Conservation (phyloP, 1,140 invertebrate species). For the Bursaphelenchus mucronatus region DNA sequence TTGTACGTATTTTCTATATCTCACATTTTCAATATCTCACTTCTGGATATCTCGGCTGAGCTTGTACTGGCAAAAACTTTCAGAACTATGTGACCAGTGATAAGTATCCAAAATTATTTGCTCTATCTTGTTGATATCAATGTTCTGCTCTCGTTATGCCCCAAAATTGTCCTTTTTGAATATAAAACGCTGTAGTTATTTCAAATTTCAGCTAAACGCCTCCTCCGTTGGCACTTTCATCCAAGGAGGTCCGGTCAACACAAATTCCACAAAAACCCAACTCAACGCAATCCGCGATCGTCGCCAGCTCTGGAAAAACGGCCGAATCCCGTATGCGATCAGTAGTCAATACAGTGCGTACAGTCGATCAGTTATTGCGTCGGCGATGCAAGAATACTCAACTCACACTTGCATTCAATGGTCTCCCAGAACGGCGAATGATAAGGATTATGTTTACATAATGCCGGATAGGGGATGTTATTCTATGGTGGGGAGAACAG, state of each 20-base stretch:
- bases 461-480: slow-evolving; percentile 58
- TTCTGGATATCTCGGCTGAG: too few species aligned
- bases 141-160: too few species aligned
- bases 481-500: slow-evolving; percentile 54
- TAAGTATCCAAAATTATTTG: too few species aligned
- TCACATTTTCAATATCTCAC: too few species aligned
- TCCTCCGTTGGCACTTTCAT: slow-evolving; percentile 52
- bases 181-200: not conserved
- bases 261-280: slow-evolving; percentile 31
- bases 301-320: slow-evolving; percentile 56
- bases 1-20: too few species aligned
- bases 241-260: slow-evolving; percentile 39
- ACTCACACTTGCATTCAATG: slow-evolving; percentile 56
- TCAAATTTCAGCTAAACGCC: slow-evolving; percentile 51
- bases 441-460: slow-evolving; percentile 59
- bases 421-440: slow-evolving; percentile 50
- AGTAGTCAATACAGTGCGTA: slow-evolving; percentile 59
- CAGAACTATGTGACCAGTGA: too few species aligned
- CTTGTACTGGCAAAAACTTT: too few species aligned
- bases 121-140: too few species aligned
- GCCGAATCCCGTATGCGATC: slow-evolving; percentile 56
- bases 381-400: slow-evolving; percentile 57
- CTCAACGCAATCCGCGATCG: slow-evolving; percentile 57
- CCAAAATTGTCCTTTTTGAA: not conserved
- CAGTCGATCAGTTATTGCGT: slow-evolving; percentile 58